These are phyloP conservation scores for Heliconius ismenius DNA, from an alignment of 2,888 invertebrate genomes.

Conservation along the genomic window DNA sequence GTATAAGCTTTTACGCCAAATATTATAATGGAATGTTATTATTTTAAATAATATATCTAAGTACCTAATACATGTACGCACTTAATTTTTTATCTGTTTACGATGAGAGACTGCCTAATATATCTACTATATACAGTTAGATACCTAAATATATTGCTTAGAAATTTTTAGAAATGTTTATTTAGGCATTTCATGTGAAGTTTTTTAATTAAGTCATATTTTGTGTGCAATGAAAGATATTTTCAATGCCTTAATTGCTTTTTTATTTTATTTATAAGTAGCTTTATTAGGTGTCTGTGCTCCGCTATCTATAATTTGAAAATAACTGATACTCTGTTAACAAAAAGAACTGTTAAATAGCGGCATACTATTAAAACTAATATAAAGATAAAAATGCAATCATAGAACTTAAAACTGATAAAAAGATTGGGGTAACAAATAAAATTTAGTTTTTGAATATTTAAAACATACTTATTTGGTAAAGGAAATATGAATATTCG, in stretches of 20 bases:
- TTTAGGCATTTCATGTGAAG: neutral
- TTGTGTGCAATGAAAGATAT: neutral
- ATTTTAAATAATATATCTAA: neutral
- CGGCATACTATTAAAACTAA: conserved; percentile 22
- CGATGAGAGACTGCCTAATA: neutral
- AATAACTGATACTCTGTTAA: conserved; percentile 5
- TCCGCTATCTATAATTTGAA: conserved; percentile 19
- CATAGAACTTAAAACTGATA: conserved; percentile 26
- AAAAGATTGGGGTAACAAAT: conserved; percentile 18
- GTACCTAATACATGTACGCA: neutral
- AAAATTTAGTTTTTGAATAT: neutral
- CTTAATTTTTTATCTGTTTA: neutral
- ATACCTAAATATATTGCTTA: neutral
- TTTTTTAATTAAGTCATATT: conserved; percentile 3
- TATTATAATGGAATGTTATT: conserved; percentile 1
- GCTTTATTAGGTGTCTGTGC: conserved; percentile 11
- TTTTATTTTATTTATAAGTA: neutral
- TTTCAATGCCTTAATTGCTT: conserved; percentile 3
- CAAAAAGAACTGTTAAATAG: conserved; percentile 36
- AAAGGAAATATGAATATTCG: too few species aligned
- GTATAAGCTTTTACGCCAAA: neutral
- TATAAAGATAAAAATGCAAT: conserved; percentile 33
- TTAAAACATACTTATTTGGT: too few species aligned
- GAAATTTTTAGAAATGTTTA: neutral
- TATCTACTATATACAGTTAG: neutral